Evolutionary conservation across 2,888 invertebrate species (phyloP).

Genomic region (Tricholauxania praeusta): DNA sequence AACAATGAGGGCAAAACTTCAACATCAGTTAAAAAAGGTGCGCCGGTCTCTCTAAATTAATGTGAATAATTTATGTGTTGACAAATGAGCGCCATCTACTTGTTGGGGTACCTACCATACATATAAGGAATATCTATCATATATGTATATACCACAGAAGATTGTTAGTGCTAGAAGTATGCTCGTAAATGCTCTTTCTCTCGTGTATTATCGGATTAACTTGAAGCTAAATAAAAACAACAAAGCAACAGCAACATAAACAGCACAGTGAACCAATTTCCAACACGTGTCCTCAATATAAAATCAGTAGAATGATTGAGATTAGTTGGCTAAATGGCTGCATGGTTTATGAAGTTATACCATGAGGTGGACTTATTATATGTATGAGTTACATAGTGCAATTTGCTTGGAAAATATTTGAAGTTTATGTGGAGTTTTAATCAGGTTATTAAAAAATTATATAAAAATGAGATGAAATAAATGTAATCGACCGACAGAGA

Average conservation of each 20-base stretch:
- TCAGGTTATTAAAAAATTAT: background rate
- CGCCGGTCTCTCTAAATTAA: conserved; percentile 3
- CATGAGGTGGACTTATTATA: too few relatives aligned
- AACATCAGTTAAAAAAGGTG: background rate
- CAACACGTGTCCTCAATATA: conserved; percentile 2
- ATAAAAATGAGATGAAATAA: background rate
- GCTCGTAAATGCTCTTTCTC: too few relatives aligned
- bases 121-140: too few relatives aligned
- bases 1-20: background rate
- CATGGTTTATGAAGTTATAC: too few relatives aligned
- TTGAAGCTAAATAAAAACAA: too few relatives aligned
- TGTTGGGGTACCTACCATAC: background rate
- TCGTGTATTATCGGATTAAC: too few relatives aligned
- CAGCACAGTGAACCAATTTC: conserved; percentile 1
- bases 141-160: too few relatives aligned
- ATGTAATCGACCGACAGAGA: background rate
- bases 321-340: background rate
- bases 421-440: conserved; percentile 1
- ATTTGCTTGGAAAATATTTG: conserved; percentile 4
- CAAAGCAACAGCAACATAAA: too few relatives aligned
- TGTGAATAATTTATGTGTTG: conserved; percentile 12
- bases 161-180: too few relatives aligned
- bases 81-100: conserved; percentile 12
- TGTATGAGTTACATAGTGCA: background rate
- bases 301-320: too few relatives aligned